These are phyloP conservation scores for Abscondita cerata DNA, from an alignment of 2,888 invertebrate species.

Conservation along the genomic window DNA sequence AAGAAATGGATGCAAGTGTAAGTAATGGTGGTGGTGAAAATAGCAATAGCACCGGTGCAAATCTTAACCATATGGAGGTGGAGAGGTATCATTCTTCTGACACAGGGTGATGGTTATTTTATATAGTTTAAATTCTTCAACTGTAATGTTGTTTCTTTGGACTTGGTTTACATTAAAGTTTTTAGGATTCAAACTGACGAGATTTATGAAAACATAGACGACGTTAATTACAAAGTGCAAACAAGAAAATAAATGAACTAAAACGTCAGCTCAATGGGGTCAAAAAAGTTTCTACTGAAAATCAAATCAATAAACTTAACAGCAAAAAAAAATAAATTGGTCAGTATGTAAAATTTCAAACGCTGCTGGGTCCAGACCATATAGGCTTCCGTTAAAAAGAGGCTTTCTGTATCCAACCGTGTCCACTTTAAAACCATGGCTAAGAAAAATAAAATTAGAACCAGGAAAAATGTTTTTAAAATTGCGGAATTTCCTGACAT, in stretches of 20 bases:
- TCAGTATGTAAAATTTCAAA: not conserved
- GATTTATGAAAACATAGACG: not conserved
- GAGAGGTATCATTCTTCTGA: not conserved
- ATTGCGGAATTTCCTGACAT: not conserved
- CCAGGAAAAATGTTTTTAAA: not conserved
- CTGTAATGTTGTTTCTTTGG: too few species aligned
- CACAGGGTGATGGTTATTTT: not conserved
- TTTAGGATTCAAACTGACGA: not conserved
- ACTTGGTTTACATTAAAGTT: not conserved
- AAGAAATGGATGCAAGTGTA: not conserved
- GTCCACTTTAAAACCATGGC: too few species aligned
- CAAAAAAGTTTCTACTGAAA: not conserved
- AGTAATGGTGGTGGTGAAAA: not conserved
- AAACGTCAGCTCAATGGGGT: not conserved
- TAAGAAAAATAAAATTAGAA: not conserved
- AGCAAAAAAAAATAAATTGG: not conserved
- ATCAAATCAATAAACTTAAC: conserved; percentile 1
- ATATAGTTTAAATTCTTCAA: too few species aligned
- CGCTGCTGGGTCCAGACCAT: not conserved
- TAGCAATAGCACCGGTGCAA: not conserved
- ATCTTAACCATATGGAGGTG: not conserved
- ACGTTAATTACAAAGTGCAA: not conserved
- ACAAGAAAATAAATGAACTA: not conserved
- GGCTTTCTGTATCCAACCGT: not conserved
- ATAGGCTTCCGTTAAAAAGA: not conserved